phyloP scores from a whole-genome alignment of 2,797 vertebrate genomes.

The Phoxinus dragarum region DNA sequence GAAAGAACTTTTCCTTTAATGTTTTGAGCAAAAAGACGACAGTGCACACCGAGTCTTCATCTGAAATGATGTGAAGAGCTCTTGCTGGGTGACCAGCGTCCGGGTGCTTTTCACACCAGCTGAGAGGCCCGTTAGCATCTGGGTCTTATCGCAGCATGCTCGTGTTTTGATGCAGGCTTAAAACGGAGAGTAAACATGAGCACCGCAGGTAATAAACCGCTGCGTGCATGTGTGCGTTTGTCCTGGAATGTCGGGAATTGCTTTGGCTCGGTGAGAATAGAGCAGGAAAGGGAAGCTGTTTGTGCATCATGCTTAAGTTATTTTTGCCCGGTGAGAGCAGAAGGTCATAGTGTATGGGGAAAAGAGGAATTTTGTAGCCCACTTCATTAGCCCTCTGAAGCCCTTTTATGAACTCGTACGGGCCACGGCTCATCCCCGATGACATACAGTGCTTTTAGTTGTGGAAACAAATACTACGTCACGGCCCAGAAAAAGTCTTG shows the following conservation, averaged over 20 bases:
- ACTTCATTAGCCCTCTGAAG: conserved; percentile 63
- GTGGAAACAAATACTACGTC: conserved; percentile 24
- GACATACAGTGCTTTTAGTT: conserved; percentile 11
- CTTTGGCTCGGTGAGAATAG: conserved; percentile 72
- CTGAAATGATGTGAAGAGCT: background rate
- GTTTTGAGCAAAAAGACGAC: background rate
- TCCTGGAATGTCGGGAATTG: conserved; percentile 58
- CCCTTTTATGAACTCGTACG: conserved; percentile 60
- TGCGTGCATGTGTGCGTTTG: conserved; percentile 34
- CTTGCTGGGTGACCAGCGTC: background rate
- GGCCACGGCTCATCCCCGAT: conserved; percentile 25
- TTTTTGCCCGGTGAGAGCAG: conserved; percentile 82
- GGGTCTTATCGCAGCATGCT: conserved; percentile 18
- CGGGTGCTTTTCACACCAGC: background rate
- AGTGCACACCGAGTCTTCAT: no score
- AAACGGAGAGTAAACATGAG: conserved; percentile 33
- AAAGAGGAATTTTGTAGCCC: conserved; percentile 70
- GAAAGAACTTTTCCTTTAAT: background rate
- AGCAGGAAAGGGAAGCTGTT: conserved; percentile 75
- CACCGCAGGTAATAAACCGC: conserved; percentile 54
- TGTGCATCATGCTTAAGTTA: conserved; percentile 74
- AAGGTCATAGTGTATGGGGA: conserved; percentile 70
- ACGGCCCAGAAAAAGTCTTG: conserved; percentile 4
- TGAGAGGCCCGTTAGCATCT: conserved; percentile 14
- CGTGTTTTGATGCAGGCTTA: conserved; percentile 36